phyloP scores from a whole-genome alignment of 1,140 invertebrate genomes.

The Cydia fagiglandana region DNA sequence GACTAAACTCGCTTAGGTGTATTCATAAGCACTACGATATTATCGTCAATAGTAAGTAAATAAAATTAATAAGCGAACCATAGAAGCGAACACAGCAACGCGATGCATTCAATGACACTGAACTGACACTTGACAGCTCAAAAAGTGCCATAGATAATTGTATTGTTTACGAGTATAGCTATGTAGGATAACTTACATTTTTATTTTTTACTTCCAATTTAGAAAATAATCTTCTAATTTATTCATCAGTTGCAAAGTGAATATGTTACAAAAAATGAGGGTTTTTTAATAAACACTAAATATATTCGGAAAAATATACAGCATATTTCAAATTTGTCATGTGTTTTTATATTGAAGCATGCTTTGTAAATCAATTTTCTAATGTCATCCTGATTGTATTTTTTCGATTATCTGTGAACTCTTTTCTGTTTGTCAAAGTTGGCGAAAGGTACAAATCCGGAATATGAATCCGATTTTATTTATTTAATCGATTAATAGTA shows the following conservation, averaged over 20 bases:
- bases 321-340: background rate
- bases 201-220: too few relatives aligned
- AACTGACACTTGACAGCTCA: too few relatives aligned
- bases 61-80: background rate
- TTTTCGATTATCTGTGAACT: constrained; percentile 8
- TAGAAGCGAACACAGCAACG: background rate
- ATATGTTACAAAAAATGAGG: too few relatives aligned
- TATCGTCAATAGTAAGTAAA: background rate
- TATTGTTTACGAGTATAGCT: background rate
- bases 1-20: background rate
- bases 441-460: constrained; percentile 36
- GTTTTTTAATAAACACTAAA: too few relatives aligned
- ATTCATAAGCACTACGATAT: background rate
- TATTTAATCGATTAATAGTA: constrained; percentile 44
- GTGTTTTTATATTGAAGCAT: background rate
- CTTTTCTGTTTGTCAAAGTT: constrained; percentile 40
- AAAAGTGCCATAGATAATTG: background rate
- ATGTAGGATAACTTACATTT: too few relatives aligned
- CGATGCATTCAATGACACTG: background rate
- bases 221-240: too few relatives aligned
- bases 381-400: constrained; percentile 25
- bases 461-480: constrained; percentile 54
- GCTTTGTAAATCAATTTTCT: background rate
- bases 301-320: too few relatives aligned
- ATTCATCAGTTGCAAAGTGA: too few relatives aligned